Percentiles rank a stretch among this genome's conserved stretches.
Evolutionary conservation across 1,140 invertebrate genomes (phyloP).

Genomic region (Lithobius niger): DNA sequence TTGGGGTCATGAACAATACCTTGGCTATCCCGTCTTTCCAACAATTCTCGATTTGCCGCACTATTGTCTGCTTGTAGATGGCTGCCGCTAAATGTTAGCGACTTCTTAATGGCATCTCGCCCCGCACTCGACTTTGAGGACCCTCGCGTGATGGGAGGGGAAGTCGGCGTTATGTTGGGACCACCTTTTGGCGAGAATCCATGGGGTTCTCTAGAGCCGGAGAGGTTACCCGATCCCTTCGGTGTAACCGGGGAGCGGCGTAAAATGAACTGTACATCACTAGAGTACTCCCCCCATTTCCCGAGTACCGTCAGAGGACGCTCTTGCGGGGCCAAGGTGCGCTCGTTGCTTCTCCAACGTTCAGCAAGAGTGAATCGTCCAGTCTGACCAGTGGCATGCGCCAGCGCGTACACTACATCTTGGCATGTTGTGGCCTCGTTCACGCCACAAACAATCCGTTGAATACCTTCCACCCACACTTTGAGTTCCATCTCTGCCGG

Average conservation of each 20-base stretch:
- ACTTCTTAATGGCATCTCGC: conserved; percentile 35
- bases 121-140: background rate
- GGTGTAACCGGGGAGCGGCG: conserved; percentile 37
- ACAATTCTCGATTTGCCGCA: too few relatives aligned
- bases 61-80: too few relatives aligned
- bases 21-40: too few relatives aligned
- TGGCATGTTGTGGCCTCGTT: conserved; percentile 89
- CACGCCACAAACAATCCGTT: conserved; percentile 92
- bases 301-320: conserved; percentile 81
- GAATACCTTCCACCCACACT: conserved; percentile 96
- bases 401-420: conserved; percentile 97
- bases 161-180: background rate
- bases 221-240: conserved; percentile 13
- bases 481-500: conserved; percentile 99
- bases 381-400: conserved; percentile 91
- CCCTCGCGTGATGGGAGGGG: background rate
- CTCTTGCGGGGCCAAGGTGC: conserved; percentile 79
- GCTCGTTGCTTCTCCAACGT: conserved; percentile 86
- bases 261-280: conserved; percentile 87
- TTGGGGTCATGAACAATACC: too few relatives aligned
- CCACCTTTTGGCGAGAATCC: background rate
- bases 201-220: background rate
- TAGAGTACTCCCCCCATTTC: conserved; percentile 95
- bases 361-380: conserved; percentile 91
- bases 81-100: conserved; percentile 47